Base-by-base conservation (phyloP, 2,797 vertebrate genomes). In the Sebastes minor region DNA sequence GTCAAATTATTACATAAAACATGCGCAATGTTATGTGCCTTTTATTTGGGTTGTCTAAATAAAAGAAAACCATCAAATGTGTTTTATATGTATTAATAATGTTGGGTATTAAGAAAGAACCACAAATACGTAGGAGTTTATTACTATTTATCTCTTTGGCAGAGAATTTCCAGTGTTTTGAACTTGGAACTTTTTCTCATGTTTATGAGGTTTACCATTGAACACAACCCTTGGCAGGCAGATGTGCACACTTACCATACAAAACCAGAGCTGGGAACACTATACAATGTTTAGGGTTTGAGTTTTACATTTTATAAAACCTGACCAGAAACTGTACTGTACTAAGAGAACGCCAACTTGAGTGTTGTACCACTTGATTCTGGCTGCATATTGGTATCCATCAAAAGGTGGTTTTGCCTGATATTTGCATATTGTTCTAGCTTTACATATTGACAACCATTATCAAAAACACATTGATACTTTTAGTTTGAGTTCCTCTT, bases 41-140 rank as follows among this genome's bases (percentile, higher is more conserved):
- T 99, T 99, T 99, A 99, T 99, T 99, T 99, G 98, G 98, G 97
- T 98, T 97, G 97, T 99, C 98, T 99, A 97, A 99, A 99, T 99
- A 99, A 99, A 99, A 97, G 97, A 98, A 97, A 97, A 97, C 95
- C 94, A 93, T 95, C 90, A 94, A 94, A 91, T 90, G 76, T 83
- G 78, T 88, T 88, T 46, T 46, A 80, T 60, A 79, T 81, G 79
- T 70, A 30, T 88, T 78, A 65, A 80, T 87, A 56, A 49, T 87
- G 76, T 73, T 88, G 8, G 61, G 27, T 72, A 18, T 63, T 28
- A 49, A 55, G 28, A 35, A 3, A 3, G 49, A 11, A 11, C 8
- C 12, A 27, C 8, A 1, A 16, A 86, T 33, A 12, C 1, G 1
- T 6, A 28, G 1, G 8, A 59, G 35, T 52, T 35, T 25, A 20